Base-by-base conservation (phyloP, 2,888 invertebrate genomes). In the Acanthopleura granulata region DNA sequence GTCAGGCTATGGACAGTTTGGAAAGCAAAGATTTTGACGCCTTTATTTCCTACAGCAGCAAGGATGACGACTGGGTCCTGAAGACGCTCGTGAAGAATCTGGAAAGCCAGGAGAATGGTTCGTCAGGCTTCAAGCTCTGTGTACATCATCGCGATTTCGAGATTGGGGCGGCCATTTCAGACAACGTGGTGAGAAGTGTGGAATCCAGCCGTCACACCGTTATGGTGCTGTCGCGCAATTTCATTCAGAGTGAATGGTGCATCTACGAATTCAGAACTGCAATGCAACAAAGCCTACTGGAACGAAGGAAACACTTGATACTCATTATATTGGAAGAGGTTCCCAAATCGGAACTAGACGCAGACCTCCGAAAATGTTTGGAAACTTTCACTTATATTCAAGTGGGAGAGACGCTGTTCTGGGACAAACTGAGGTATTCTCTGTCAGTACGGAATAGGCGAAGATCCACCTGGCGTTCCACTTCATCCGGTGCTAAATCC, bases 341-440 rank as follows among this genome's bases (percentile, higher is more conserved):
- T 83, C 94, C 95, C 25, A 94, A 94, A 84, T 94, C 95, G 88
- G 95, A 95, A 90, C 92, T 96, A 83, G 96, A 96, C 91, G 95
- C 95, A 1, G 95, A 96, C 89, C 94, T 96, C 87, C 93, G 95
- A 87, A 93, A 96, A 82, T 96, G 96, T 90, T 92, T 97, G 82
- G 95, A 96, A 90, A 95, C 95, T 74, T 95, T 95, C 87, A 95
- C 95, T 76, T 93, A 95, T 72, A 93, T 97, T 79, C 93, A 94
- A 82, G 96, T 95, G 94, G 95, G 95, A 84, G 97, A 97, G 90
- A 95, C 95, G 85, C 93, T 96, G 89, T 98, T 98, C 92, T 97
- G 97, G 96, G 97, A 97, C 90, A 94, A 96, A 84, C 92, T 97
- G 80, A 93, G 95, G 87, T 96, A 95, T 90, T 95, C 95, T 77